Conservation (phyloP, 2,113 vertebrate genomes). For the Amphiprion percula region DNA sequence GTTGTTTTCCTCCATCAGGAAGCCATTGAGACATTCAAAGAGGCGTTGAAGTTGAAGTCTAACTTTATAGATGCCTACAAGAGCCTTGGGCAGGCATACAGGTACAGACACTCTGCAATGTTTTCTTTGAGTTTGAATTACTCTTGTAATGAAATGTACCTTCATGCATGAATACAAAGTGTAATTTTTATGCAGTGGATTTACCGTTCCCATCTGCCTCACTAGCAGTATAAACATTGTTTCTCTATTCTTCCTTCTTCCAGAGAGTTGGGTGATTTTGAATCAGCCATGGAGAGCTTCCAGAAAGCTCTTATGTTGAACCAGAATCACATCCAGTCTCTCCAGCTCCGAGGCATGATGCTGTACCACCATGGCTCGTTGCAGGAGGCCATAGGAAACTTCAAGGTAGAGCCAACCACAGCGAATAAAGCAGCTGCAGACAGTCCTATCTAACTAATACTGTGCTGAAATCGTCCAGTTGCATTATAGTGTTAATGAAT, state of each 20-base stretch:
- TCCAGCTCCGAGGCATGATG: constrained; percentile 97
- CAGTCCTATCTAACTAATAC: too few species aligned
- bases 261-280: constrained; percentile 97
- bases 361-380: constrained; percentile 97
- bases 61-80: constrained; percentile 98
- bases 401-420: constrained; percentile 86
- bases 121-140: too few species aligned
- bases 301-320: constrained; percentile 96
- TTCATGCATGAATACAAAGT: too few species aligned
- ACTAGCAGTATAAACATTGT: not conserved
- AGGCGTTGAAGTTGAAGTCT: constrained; percentile 94
- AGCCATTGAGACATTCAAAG: constrained; percentile 98
- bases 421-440: not conserved
- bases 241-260: constrained; percentile 5
- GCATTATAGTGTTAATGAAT: too few species aligned
- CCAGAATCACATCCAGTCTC: constrained; percentile 97
- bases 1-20: constrained; percentile 83
- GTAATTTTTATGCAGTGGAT: too few species aligned
- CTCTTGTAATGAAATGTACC: too few species aligned
- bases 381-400: constrained; percentile 94
- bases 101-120: constrained; percentile 78
- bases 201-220: too few species aligned
- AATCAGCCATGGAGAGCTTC: constrained; percentile 96
- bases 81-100: constrained; percentile 97
- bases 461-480: too few species aligned